Evolutionary conservation across 2,888 invertebrate genomes (phyloP), one percentile per base, ranked within the genome.

Genomic region (Ectemnius cavifrons): DNA sequence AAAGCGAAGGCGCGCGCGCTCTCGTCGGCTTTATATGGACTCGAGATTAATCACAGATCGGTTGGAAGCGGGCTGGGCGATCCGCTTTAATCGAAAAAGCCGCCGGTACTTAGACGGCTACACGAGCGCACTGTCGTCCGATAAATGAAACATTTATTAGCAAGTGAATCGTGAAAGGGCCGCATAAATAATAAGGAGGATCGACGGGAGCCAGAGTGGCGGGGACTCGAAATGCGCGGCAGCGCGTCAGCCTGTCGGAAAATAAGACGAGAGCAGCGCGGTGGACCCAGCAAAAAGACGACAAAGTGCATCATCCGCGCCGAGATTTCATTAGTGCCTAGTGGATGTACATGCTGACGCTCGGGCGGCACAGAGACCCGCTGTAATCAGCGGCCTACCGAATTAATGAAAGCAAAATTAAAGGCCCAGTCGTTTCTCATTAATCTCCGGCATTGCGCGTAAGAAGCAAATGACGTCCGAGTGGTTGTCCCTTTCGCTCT

Each of bases 381-480:
- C 75, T 78, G 74, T 82, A 81, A 81, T 81, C 80, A 76, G 56
- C 75, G 28, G 80, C 75, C 78, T 80, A 75, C 70, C 80, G 81
- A 82, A 82, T 82, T 82, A 82, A 82, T 82, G 80, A 82, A 80
- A 82, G 73, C 63, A 78, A 76, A 82, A 82, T 82, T 82, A 82
- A 82, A 83, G 82, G 68, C 62, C 76, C 80, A 70, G 80, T 82
- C 82, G 76, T 49, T 76, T 82, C 80, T 82, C 80, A 82, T 82
- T 82, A 82, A 82, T 82, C 80, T 82, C 80, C 69, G 63, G 37
- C 49, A 49, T 71, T 70, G 63, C 67, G 73, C 73, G 83, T 70
- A 79, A 83, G 75, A 81, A 83, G 72, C 83, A 75, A 82, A 82
- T 81, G 82, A 81, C 80, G 81, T 81, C 77, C 79, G 69, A 61